Percentiles rank a stretch among this genome's conserved stretches.
Conservation (phyloP, 2,888 invertebrate species). For the Cryptocheilus praepositus region DNA sequence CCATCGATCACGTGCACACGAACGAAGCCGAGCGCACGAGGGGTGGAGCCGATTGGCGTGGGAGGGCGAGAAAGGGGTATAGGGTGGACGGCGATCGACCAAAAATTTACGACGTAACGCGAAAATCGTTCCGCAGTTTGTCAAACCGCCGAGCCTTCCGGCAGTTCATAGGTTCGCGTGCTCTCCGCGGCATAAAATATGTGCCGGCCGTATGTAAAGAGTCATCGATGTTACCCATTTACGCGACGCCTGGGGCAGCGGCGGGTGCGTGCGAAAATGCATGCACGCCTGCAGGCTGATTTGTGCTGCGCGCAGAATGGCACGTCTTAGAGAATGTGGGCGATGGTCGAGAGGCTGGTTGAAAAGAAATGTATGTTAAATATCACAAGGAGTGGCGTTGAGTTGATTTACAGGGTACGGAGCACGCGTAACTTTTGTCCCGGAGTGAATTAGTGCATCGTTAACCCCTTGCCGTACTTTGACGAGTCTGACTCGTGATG, state of each 20-base stretch:
- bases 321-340: too few species aligned
- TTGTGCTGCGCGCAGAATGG: too few species aligned
- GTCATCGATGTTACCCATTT: slow-evolving; percentile 38
- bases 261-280: slow-evolving; percentile 11
- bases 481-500: too few species aligned
- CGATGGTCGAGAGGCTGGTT: too few species aligned
- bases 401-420: too few species aligned
- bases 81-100: slow-evolving; percentile 41
- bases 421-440: too few species aligned
- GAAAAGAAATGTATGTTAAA: too few species aligned
- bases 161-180: slow-evolving; percentile 50
- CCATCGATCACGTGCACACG: slow-evolving; percentile 46
- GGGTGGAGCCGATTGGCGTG: slow-evolving; percentile 17
- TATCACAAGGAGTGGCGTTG: too few species aligned
- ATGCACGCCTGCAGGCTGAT: slow-evolving; percentile 9
- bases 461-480: too few species aligned
- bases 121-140: slow-evolving; percentile 65
- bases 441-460: too few species aligned
- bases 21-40: slow-evolving; percentile 4
- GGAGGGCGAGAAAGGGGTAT: background rate
- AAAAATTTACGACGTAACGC: slow-evolving; percentile 56
- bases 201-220: slow-evolving; percentile 54
- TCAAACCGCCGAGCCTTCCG: slow-evolving; percentile 58
- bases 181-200: slow-evolving; percentile 52
- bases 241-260: slow-evolving; percentile 14